Conservation (phyloP, 2,113 vertebrate species). For the Osmerus eperlanus region DNA sequence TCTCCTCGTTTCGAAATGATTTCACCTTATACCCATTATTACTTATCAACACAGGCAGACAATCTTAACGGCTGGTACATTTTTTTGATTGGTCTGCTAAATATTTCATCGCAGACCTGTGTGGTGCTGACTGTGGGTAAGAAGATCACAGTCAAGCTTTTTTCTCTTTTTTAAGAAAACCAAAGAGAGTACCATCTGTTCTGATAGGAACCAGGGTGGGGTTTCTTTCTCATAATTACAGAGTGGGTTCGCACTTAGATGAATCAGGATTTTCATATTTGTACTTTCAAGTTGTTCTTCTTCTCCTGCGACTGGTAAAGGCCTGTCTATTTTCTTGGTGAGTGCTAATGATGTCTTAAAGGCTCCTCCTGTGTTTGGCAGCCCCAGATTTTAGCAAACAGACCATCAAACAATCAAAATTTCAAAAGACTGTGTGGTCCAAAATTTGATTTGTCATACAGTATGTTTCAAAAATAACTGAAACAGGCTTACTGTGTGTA, state of each 20-base stretch:
- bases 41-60: too few species aligned
- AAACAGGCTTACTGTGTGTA: too few species aligned
- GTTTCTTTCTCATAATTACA: slow-evolving; percentile 33
- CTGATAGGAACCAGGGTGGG: slow-evolving; percentile 33
- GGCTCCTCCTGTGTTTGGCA: not conserved
- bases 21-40: too few species aligned
- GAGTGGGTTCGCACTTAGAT: slow-evolving; percentile 28
- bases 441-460: not conserved
- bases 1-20: too few species aligned
- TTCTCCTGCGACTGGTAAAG: not conserved
- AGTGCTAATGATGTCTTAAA: not conserved
- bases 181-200: slow-evolving; percentile 50
- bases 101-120: slow-evolving; percentile 38
- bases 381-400: too few species aligned
- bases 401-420: not conserved
- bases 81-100: slow-evolving; percentile 30
- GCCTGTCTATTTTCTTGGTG: not conserved
- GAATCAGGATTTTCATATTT: slow-evolving; percentile 26
- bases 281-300: slow-evolving; percentile 26
- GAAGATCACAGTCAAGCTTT: slow-evolving; percentile 27
- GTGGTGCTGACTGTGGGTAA: slow-evolving; percentile 22
- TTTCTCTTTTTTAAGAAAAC: slow-evolving; percentile 24
- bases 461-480: too few species aligned
- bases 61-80: too few species aligned
- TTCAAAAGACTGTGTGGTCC: not conserved